These are phyloP conservation scores for Dendroctonus ponderosae DNA, from an alignment of 1,140 invertebrate genomes.

Conservation along the genomic window DNA sequence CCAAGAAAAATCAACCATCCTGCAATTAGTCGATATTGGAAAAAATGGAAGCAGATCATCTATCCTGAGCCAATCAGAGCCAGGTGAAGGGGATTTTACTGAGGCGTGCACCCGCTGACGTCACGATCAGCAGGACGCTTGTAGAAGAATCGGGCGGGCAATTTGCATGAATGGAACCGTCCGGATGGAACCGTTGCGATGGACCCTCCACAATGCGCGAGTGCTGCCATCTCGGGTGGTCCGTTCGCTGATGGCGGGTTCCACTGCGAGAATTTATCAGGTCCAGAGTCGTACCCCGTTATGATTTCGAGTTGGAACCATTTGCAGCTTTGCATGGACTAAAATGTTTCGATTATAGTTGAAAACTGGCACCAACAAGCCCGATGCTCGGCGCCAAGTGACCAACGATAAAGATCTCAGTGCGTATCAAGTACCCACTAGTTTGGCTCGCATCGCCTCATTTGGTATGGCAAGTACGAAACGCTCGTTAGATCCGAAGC, in stretches of 20 bases:
- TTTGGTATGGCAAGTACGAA: slow-evolving; percentile 21
- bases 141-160: slow-evolving; percentile 11
- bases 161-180: slow-evolving; percentile 35
- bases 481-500: slow-evolving; percentile 4
- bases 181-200: slow-evolving; percentile 28
- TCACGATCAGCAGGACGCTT: background rate
- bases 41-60: no score
- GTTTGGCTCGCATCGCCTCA: slow-evolving; percentile 12
- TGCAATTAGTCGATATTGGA: no score
- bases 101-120: no score
- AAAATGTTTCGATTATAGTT: no score
- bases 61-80: no score
- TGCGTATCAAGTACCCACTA: background rate
- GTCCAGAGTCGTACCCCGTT: background rate
- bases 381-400: slow-evolving; percentile 21
- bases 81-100: no score
- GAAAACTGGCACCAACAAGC: slow-evolving; percentile 12
- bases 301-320: no score
- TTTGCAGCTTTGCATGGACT: no score
- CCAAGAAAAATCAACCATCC: no score
- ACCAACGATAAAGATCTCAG: slow-evolving; percentile 27
- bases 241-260: slow-evolving; percentile 8
- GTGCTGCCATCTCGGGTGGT: slow-evolving; percentile 32
- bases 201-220: slow-evolving; percentile 23
- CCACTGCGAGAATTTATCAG: slow-evolving; percentile 13